Base-by-base conservation (phyloP, 2,113 vertebrate species). In the Gadus macrocephalus region DNA sequence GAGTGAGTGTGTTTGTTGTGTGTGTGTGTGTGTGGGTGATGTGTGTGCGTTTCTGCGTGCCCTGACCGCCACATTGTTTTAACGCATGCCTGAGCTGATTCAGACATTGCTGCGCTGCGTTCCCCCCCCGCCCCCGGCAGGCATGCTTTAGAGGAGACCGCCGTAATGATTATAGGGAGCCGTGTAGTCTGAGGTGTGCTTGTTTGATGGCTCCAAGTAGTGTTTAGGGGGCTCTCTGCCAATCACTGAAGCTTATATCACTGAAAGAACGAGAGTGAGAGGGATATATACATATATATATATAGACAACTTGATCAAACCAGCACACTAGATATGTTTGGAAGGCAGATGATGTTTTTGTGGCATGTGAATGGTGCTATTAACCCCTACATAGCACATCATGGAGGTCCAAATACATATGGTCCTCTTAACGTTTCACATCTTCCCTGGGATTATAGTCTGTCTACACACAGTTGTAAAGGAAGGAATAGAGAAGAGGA, bases 31-130 rank as follows among this genome's bases (percentile, higher is more conserved):
- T 74, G 49, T 56, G 25, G 65, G 58, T 63, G 19, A 63, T 53
- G 19, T 31, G 27, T 35, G 28, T 49, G 68, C 25, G 67, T 81
- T 76, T 78, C 82, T 35, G 71, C 76, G 75, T 58, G 76, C 85
- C 75, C 72, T 65, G 78, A 68, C 64, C 65, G 78, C 85, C 78
- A 84, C 86, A 88, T 87, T 90, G 86, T 89, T 87, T 88, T 90
- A 88, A 92, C 82, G 87, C 90, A 88, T 90, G 89, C 86, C 89
- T 88, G 88, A 87, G 73, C 89, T 89, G 89, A 91, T 92, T 89
- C 87, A 81, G 84, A 76, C 74, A 53, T 70, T 76, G 83, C 73
- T 80, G 80, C 72, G 79, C 81, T 35, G 31, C 31, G 31, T 35
- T 7, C 4, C 31, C 31, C 6, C 4, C 85, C 69, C 82, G 76